phyloP scores from a whole-genome alignment of 1,140 invertebrate genomes.

The Drosophila eugracilis region DNA sequence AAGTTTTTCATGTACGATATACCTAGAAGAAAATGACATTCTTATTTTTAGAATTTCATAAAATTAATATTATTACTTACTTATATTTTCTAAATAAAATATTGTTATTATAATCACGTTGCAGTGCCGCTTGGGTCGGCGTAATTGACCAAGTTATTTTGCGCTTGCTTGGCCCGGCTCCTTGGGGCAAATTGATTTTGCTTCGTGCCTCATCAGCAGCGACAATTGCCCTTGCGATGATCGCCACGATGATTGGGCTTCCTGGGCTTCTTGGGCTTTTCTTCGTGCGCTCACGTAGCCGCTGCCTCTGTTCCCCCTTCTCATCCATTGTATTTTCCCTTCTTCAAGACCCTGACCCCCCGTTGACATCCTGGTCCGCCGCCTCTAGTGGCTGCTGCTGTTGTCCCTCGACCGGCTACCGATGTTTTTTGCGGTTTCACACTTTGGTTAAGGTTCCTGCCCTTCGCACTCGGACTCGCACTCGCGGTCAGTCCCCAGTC shows the following conservation, averaged over 20 bases:
- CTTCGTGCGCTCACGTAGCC: slow-evolving; percentile 60
- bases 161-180: slow-evolving; percentile 65
- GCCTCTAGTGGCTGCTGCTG: slow-evolving; percentile 16
- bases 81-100: not conserved
- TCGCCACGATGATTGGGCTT: slow-evolving; percentile 47
- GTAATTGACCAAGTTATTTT: slow-evolving; percentile 80
- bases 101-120: not conserved
- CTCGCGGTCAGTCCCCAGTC: slow-evolving; percentile 39
- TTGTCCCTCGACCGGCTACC: slow-evolving; percentile 64
- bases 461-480: slow-evolving; percentile 59
- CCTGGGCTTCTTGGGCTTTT: slow-evolving; percentile 24
- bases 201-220: slow-evolving; percentile 81
- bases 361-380: slow-evolving; percentile 12
- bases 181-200: slow-evolving; percentile 76
- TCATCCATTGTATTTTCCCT: not conserved
- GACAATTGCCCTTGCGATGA: slow-evolving; percentile 70
- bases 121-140: slow-evolving; percentile 1
- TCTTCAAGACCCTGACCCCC: not conserved
- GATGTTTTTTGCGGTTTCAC: slow-evolving; percentile 84
- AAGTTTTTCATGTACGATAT: no score
- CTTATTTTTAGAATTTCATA: no score
- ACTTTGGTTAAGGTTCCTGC: slow-evolving; percentile 83
- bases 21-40: no score
- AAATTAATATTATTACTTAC: no score
- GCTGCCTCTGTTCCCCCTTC: slow-evolving; percentile 26